phyloP scores from a whole-genome alignment of 1,140 invertebrate species.

The Drosophila arawakana region DNA sequence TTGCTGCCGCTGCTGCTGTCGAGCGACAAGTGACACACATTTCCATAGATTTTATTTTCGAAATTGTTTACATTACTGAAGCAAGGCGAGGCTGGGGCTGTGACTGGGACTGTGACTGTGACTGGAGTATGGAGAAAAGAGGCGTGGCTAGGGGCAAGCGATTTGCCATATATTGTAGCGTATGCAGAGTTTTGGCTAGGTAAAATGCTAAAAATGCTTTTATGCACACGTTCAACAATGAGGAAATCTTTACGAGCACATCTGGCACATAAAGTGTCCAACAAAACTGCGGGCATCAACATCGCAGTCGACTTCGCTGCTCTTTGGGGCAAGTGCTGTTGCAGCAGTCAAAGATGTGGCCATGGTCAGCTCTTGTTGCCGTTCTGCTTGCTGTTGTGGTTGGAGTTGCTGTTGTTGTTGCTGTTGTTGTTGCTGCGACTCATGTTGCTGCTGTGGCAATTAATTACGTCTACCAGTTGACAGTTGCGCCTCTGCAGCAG shows the following conservation, averaged over 20 bases:
- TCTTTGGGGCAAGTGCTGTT: slow-evolving; percentile 35
- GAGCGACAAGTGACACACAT: slow-evolving; percentile 66
- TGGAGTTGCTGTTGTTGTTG: slow-evolving; percentile 27
- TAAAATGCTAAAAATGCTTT: slow-evolving; percentile 76
- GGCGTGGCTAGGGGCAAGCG: neutral
- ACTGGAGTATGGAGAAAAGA: neutral
- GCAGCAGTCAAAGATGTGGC: slow-evolving; percentile 47
- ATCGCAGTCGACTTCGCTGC: slow-evolving; percentile 6
- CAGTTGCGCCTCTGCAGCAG: slow-evolving; percentile 47
- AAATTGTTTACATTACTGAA: slow-evolving; percentile 47
- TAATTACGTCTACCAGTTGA: slow-evolving; percentile 66
- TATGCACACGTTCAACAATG: slow-evolving; percentile 80
- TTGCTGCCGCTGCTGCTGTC: slow-evolving; percentile 4
- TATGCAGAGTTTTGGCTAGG: slow-evolving; percentile 31
- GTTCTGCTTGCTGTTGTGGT: neutral
- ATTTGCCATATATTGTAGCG: slow-evolving; percentile 11
- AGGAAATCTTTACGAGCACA: slow-evolving; percentile 82
- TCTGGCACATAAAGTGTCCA: slow-evolving; percentile 79
- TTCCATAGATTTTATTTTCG: slow-evolving; percentile 63
- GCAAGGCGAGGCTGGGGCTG: neutral
- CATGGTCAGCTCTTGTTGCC: slow-evolving; percentile 53
- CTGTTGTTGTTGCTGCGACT: slow-evolving; percentile 14
- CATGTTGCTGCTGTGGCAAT: slow-evolving; percentile 63
- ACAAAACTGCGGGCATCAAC: slow-evolving; percentile 37
- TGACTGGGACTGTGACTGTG: too few relatives aligned